Evolutionary conservation across 2,797 vertebrate species (phyloP).

Genomic region (Ispidina picta): DNA sequence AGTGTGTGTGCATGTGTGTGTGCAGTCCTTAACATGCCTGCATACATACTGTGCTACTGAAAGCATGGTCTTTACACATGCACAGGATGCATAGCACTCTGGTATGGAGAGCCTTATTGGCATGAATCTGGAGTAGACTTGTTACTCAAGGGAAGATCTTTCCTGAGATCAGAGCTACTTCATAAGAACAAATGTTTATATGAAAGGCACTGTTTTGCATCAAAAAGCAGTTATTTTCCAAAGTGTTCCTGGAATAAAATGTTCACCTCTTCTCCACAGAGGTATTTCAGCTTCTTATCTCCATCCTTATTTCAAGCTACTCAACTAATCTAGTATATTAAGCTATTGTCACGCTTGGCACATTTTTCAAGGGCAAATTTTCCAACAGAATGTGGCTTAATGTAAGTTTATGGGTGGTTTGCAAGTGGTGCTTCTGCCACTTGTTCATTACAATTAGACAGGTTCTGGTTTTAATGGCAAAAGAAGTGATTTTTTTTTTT

Average conservation of each 20-base stretch:
- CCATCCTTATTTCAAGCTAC: background rate
- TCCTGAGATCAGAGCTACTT: background rate
- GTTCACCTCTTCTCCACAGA: background rate
- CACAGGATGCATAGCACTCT: background rate
- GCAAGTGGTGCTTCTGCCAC: background rate
- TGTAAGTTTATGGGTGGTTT: background rate
- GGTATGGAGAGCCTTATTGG: background rate
- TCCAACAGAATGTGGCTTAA: background rate
- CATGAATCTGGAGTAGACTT: background rate
- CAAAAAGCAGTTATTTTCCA: background rate
- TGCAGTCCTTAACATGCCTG: rapidly evolving
- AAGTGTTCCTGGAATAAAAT: background rate
- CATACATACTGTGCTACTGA: background rate
- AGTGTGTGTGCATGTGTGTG: rapidly evolving
- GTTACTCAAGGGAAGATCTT: background rate
- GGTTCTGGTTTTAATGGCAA: background rate
- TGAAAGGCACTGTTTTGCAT: background rate
- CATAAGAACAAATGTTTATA: background rate
- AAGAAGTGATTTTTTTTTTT: background rate
- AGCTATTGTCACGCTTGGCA: background rate
- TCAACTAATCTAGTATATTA: background rate
- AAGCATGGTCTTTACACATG: background rate
- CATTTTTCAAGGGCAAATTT: background rate
- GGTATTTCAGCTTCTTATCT: background rate
- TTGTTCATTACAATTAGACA: background rate